A percentile compares a stretch with the other conserved stretches of the same genome.
Conservation (phyloP, 2,888 invertebrate genomes). For the Trilocha varians region DNA sequence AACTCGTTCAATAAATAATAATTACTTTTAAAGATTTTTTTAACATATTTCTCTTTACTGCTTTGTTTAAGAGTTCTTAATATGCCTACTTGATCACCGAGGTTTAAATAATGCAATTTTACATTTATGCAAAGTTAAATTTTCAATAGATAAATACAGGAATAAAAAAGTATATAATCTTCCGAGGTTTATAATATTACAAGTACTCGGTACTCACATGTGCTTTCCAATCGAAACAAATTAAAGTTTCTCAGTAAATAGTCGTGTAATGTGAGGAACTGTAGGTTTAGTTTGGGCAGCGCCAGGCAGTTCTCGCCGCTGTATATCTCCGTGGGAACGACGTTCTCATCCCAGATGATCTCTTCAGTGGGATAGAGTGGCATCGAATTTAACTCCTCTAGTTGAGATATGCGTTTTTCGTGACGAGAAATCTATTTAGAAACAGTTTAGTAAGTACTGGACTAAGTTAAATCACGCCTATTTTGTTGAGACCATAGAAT, state of each 20-base stretch:
- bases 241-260: conserved; percentile 98
- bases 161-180: too few species aligned
- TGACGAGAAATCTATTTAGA: conserved; percentile 81
- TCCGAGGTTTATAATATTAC: too few species aligned
- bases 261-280: conserved; percentile 98
- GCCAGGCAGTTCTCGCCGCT: conserved; percentile 97
- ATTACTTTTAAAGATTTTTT: too few species aligned
- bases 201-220: conserved; percentile 92
- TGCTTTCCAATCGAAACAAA: conserved; percentile 96
- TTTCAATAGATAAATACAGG: too few species aligned
- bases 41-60: too few species aligned
- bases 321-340: conserved; percentile 98
- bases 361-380: conserved; percentile 98
- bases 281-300: conserved; percentile 96
- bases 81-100: too few species aligned
- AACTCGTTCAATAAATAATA: too few species aligned
- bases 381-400: conserved; percentile 97
- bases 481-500: too few species aligned
- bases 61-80: too few species aligned
- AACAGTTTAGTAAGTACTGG: background rate
- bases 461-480: too few species aligned
- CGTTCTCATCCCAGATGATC: conserved; percentile 99
- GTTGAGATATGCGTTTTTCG: conserved; percentile 90
- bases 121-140: too few species aligned
- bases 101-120: too few species aligned